Base-by-base conservation (phyloP, 2,797 vertebrate genomes). In the Anabacerthia variegaticeps region DNA sequence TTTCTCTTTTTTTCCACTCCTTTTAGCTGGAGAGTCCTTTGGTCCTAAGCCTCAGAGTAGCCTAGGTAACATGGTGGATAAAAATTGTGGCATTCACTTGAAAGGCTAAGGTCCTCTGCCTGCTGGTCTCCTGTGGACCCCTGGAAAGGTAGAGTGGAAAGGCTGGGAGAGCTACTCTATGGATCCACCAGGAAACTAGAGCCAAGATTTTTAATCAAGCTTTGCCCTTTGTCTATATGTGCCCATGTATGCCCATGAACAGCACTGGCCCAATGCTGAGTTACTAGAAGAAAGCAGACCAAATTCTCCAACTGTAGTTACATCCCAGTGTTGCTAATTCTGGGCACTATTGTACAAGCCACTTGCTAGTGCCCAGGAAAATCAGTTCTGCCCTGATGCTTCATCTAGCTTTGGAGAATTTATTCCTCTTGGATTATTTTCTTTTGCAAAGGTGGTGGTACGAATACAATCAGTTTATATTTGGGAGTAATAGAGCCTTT, bases 11-110 rank as follows among this genome's bases (percentile, higher is more conserved):
- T 81, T 84, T 41, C 81, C 52, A 41, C 32, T 95, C 17, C 30
- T 91, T 86, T 93, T 61, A 59, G 34, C 55, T 54, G 13, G 44
- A 84, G 52, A 80, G 12, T 75, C 58, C 56, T 94, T 96, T 94
- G 82, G 41, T 93, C 94, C 92, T 73, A 74, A 95, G 18, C 4
- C 8, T 76, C 51, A 65, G 41, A 63, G 37, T 27, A 84, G 39
- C 15, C 23, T n/a, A 62, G 32, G 23, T 67, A 85, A 59, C 43
- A 76, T 1, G 1, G 21, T 82, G 12, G 12, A 48, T 92, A 76
- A 93, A 85, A 80, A 23, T 51, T 32, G 34, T 14, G 14, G 5
- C 37, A 52, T 58, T 68, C 54, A 49, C 5, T 66, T 36, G 32
- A 77, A 85, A 93, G 37, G 18, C 9, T 56, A 56, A 77, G 12